These are phyloP conservation scores for Malurus alboscapulatus DNA, from an alignment of 2,113 vertebrate genomes.

Conservation along the genomic window DNA sequence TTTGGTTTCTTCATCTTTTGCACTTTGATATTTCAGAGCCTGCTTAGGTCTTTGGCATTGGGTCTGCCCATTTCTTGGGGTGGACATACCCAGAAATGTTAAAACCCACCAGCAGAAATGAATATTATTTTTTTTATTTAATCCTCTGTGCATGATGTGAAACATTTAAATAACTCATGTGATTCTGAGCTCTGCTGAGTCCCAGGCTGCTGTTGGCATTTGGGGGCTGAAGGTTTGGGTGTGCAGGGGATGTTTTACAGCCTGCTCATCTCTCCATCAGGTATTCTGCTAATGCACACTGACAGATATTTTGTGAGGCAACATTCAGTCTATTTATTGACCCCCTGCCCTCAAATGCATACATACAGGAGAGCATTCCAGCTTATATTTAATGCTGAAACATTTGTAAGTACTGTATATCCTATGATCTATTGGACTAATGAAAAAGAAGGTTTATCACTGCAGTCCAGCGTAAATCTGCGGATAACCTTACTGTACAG, in stretches of 20 bases:
- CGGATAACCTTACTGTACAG: constrained; percentile 72
- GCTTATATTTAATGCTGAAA: constrained; percentile 64
- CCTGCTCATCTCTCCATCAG: constrained; percentile 47
- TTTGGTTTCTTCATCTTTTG: neutral
- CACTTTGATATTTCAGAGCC: neutral
- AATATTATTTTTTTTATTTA: neutral
- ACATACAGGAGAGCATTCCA: neutral
- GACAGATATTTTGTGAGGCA: constrained; percentile 54
- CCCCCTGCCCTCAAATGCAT: constrained; percentile 55
- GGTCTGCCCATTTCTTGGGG: neutral
- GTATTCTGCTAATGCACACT: constrained; percentile 54
- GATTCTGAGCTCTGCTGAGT: neutral
- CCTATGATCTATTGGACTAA: constrained; percentile 75
- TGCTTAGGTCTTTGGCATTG: neutral
- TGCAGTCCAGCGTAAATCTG: constrained; percentile 67
- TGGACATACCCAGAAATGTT: neutral
- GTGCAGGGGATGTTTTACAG: constrained; percentile 5
- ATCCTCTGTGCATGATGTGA: neutral
- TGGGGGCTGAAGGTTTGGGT: neutral
- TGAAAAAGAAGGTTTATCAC: constrained; percentile 75
- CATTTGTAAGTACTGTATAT: constrained; percentile 70
- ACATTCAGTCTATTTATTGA: constrained; percentile 62
- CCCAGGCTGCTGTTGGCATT: fast-evolving
- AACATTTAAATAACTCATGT: neutral
- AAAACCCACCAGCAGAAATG: neutral